Conservation (phyloP, 2,888 invertebrate species). For the Stegophylla sp. region DNA sequence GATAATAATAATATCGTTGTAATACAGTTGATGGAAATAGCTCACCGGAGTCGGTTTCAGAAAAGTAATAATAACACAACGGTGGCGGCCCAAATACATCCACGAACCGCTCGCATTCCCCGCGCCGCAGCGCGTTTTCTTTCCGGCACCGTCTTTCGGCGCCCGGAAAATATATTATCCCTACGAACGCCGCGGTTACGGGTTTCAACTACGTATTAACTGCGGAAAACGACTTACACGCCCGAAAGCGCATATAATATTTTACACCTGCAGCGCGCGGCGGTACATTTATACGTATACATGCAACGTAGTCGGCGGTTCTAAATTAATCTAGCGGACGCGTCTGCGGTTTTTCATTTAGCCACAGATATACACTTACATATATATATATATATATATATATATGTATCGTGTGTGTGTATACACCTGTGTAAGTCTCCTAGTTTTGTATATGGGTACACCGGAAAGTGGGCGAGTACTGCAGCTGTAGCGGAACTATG, state of each 20-base stretch:
- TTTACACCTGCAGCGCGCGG: neutral
- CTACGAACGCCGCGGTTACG: no score
- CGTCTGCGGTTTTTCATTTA: neutral
- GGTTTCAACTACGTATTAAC: neutral
- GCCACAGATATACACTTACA: no score
- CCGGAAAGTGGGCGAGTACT: neutral
- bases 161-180: no score
- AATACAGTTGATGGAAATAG: no score
- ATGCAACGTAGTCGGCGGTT: neutral
- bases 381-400: no score
- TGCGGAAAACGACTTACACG: neutral
- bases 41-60: no score
- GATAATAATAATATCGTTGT: no score
- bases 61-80: no score
- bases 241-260: neutral
- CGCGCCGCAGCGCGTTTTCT: no score
- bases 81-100: no score
- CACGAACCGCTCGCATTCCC: no score
- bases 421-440: neutral
- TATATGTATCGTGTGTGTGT: neutral
- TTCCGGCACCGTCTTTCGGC: no score
- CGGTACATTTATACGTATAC: neutral
- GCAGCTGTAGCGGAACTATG: neutral
- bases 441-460: neutral
- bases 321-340: slow-evolving; percentile 11